Evolutionary conservation across 2,113 vertebrate genomes (phyloP).

Genomic region (Siniperca chuatsi): DNA sequence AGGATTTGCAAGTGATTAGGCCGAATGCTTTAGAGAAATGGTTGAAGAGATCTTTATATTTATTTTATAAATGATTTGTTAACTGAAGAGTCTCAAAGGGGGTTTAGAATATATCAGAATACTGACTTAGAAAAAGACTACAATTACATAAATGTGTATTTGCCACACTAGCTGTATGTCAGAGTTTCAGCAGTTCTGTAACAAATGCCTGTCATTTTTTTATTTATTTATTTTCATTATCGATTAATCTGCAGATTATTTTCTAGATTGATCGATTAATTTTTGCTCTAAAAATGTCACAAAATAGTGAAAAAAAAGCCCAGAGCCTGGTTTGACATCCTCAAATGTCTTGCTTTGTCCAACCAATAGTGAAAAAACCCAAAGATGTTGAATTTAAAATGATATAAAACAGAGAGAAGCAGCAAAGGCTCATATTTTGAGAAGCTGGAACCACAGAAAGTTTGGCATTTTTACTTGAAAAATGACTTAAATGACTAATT

Average conservation of each 20-base stretch:
- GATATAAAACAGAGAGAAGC: not conserved
- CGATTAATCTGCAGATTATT: not conserved
- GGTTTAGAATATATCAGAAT: not conserved
- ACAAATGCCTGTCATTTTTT: not conserved
- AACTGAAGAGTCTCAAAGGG: not conserved
- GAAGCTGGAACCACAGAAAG: too few relatives aligned
- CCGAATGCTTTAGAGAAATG: conserved; percentile 43
- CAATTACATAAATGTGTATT: not conserved
- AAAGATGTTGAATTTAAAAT: not conserved
- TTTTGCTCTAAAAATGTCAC: not conserved
- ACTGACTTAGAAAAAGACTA: not conserved
- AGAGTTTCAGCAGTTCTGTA: not conserved
- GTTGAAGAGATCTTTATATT: conserved; percentile 12
- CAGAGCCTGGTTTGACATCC: not conserved
- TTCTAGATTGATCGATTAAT: not conserved
- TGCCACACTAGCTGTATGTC: not conserved
- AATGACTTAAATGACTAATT: too few relatives aligned
- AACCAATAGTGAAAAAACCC: not conserved
- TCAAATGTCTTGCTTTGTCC: not conserved
- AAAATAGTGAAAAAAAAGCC: not conserved
- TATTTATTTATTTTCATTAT: too few relatives aligned
- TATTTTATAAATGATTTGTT: not conserved
- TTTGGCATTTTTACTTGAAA: too few relatives aligned
- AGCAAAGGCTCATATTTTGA: not conserved
- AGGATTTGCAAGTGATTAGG: conserved; percentile 65